Evolutionary conservation across 2,797 vertebrate species (phyloP), one percentile per base, ranked within the genome.

Genomic region (Synaphobranchus kaupii): DNA sequence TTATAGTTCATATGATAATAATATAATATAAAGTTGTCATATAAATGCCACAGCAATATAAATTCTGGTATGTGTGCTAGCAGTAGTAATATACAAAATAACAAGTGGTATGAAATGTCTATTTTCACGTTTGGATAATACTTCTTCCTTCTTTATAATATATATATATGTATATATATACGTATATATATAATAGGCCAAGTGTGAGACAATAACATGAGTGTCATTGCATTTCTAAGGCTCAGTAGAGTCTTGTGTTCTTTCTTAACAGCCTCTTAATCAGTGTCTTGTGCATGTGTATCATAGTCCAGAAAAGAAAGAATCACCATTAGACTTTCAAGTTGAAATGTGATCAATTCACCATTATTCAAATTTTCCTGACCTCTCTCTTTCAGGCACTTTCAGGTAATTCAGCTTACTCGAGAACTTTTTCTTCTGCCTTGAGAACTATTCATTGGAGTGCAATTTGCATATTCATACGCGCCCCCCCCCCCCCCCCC

Each of bases 321-420:
- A 44, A 47, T 47, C 47, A 22, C 73, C 39, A 78, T 78, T 20
- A 22, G 34, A 78, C 31, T 44, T 78, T 20, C 17, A 25, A 44
- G 73, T 47, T 39, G 17, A 47, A 78, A 78, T 78, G 66, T 68
- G 66, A 68, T 28, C 28, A 68, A 73, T 73, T 73, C 31, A 73
- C 68, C 31, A 73, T 73, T 73, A 73, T 73, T 73, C 31, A 39
- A 73, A 34, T 9, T 0, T 73, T 31, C 13, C 0, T 34, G 13
- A 34, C 39, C 39, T 17, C 31, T 73, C 73, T 47, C n/a, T 78
- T 47, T 78, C 73, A 78, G 34, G 20, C 6, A 6, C 39, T 47
- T 39, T n/a, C n/a, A n/a, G n/a, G 71, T 39, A 34, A 76, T 76
- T 76, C 3, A 44, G 34, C 34, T 76, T 39, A 39, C 31, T 76